Evolutionary conservation across 2,797 vertebrate genomes (phyloP).

Genomic region (Fundulus diaphanus): DNA sequence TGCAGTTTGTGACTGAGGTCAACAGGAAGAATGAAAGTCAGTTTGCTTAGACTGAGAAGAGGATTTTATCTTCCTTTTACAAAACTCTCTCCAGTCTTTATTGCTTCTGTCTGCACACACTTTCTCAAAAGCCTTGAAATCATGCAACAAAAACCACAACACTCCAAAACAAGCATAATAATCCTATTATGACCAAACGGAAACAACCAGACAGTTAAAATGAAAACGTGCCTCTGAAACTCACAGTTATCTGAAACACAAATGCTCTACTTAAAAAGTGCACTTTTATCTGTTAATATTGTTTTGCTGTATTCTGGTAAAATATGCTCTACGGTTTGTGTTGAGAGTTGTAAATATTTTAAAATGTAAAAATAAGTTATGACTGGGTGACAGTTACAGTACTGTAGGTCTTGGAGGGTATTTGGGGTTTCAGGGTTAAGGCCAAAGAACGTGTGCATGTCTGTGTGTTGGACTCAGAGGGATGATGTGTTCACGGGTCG

Average conservation of each 20-base stretch:
- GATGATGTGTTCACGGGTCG: slow-evolving; percentile 45
- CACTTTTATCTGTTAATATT: slow-evolving; percentile 42
- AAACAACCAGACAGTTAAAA: slow-evolving; percentile 39
- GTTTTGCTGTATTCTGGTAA: slow-evolving; percentile 22
- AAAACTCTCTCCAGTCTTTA: slow-evolving; percentile 31
- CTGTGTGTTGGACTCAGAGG: slow-evolving; percentile 41
- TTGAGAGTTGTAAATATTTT: slow-evolving; percentile 28
- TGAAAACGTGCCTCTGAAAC: slow-evolving; percentile 35
- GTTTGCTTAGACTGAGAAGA: slow-evolving; percentile 11
- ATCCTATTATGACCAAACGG: slow-evolving; percentile 24
- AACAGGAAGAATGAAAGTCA: slow-evolving; percentile 26
- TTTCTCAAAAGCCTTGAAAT: slow-evolving; percentile 42
- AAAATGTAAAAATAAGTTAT: slow-evolving; percentile 32
- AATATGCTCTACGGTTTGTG: slow-evolving; percentile 15
- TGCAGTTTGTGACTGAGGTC: slow-evolving; percentile 47
- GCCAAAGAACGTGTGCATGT: slow-evolving; percentile 61
- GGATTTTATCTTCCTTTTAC: slow-evolving; percentile 11
- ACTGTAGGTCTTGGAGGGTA: slow-evolving; percentile 57
- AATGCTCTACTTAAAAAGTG: slow-evolving; percentile 38
- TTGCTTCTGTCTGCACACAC: slow-evolving; percentile 44
- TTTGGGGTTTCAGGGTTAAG: slow-evolving; percentile 68
- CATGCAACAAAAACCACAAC: slow-evolving; percentile 57
- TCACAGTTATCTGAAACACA: slow-evolving; percentile 33
- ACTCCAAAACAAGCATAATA: slow-evolving; percentile 39
- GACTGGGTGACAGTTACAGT: slow-evolving; percentile 52